Evolutionary conservation across 2,113 vertebrate species (phyloP), one percentile per base, ranked within the genome.

Genomic region (Cyprinodon brontotheroides): DNA sequence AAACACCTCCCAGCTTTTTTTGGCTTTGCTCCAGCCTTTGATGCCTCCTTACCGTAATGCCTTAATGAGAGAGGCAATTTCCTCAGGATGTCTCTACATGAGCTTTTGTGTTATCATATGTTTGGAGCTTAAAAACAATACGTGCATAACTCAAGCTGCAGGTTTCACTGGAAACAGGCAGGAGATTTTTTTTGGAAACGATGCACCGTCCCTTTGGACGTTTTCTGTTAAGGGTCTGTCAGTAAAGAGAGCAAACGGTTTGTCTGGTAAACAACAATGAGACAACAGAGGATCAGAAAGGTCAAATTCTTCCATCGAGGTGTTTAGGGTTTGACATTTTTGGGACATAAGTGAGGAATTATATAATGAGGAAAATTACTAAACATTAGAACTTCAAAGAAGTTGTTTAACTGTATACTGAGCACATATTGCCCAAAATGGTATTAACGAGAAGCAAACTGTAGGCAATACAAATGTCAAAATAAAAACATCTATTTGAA

Each of bases 51-150:
- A 81, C 72, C 67, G 77, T 71, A 65, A 66, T 76, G 38, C 61
- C 77, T 61, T 75, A 61, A 77, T 70, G 81, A 29, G 81, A 77
- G 83, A 87, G 87, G 84, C 53, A 39, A 43, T 73, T 88, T 91
- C 91, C 89, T 86, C 84, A 88, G 89, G 89, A 90, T 81, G 87
- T 85, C 75, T 45, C 77, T 72, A 7, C 64, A 72, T 61, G 10
- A 40, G 68, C 70, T 38, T 57, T 29, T 80, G 71, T 70, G 60
- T 72, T 61, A 67, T 70, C 43, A 43, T 80, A 70, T 84, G 61
- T 81, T 74, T 80, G 40, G 45, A 71, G 39, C 74, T 74, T 11
- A 57, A 37, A 75, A 70, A 38, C 12, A 17, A 47, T 69, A 65
- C 48, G 62, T 68, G 68, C 63, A 60, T 45, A 70, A 77, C 65